Evolutionary conservation across 2,797 vertebrate species (phyloP).

Genomic region (Mus minutoides): DNA sequence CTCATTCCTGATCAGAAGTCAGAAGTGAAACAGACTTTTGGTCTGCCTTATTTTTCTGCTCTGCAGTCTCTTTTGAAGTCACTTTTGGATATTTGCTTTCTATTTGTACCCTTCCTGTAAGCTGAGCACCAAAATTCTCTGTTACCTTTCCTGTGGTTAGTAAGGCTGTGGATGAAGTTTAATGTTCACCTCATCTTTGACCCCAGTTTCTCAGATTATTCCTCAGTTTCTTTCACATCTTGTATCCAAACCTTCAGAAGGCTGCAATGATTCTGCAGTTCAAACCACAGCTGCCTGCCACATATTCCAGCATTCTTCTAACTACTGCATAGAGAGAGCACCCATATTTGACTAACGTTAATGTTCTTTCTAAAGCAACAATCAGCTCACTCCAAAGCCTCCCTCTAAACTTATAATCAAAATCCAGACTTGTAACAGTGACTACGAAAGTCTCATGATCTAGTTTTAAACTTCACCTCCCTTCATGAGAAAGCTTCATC

Average conservation of each 20-base stretch:
- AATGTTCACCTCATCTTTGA: background rate
- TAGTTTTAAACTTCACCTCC: constrained; percentile 44
- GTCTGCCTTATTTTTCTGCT: background rate
- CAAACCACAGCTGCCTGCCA: background rate
- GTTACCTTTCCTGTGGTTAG: background rate
- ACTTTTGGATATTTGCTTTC: background rate
- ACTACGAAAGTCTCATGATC: background rate
- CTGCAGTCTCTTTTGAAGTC: background rate
- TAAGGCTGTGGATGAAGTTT: background rate
- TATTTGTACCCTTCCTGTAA: background rate
- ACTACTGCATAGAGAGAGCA: background rate
- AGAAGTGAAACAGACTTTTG: background rate
- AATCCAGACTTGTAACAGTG: background rate
- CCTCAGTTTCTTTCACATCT: constrained; percentile 9
- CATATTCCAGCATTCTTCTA: background rate
- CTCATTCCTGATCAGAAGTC: background rate
- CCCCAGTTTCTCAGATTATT: background rate
- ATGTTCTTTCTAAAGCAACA: background rate
- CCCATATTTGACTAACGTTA: background rate
- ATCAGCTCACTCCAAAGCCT: constrained; percentile 12
- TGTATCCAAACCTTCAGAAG: no score
- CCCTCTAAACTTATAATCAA: constrained; percentile 22
- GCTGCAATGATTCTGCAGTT: background rate
- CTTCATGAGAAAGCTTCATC: background rate
- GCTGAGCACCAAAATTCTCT: background rate